Percentiles rank a stretch among this genome's conserved stretches.
Conservation (phyloP, 2,888 invertebrate genomes). For the Dione vanillae region DNA sequence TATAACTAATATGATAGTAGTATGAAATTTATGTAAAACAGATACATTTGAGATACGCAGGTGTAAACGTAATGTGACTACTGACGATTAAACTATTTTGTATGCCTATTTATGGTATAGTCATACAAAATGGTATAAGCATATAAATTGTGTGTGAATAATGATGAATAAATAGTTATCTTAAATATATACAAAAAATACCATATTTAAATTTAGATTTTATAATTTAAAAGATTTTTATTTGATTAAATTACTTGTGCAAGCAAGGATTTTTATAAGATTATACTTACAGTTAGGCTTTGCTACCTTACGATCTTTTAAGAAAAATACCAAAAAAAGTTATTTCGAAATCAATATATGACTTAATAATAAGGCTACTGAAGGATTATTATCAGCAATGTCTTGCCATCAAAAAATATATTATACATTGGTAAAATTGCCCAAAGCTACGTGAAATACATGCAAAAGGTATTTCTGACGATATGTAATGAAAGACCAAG, state of each 20-base stretch:
- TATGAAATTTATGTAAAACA: background rate
- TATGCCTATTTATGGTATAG: background rate
- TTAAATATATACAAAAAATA: no score
- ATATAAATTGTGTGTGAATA: background rate
- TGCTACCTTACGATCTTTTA: background rate
- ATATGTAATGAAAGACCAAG: conserved; percentile 34
- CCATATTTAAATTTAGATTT: no score
- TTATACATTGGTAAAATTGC: background rate
- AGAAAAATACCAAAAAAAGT: background rate
- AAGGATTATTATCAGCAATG: background rate
- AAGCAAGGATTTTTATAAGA: no score
- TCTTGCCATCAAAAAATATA: no score
- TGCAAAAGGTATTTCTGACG: conserved; percentile 14
- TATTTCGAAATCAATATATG: background rate
- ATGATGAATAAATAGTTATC: background rate
- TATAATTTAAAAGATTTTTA: no score
- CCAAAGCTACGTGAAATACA: background rate
- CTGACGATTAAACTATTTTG: background rate
- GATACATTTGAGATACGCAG: conserved; percentile 1
- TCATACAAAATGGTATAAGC: background rate
- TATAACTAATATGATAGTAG: background rate
- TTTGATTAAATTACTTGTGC: no score
- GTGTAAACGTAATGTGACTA: conserved; percentile 1
- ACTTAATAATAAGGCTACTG: conserved; percentile 2
- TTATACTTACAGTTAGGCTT: no score